Conservation (phyloP, 2,113 vertebrate species). For the Colossoma macropomum region DNA sequence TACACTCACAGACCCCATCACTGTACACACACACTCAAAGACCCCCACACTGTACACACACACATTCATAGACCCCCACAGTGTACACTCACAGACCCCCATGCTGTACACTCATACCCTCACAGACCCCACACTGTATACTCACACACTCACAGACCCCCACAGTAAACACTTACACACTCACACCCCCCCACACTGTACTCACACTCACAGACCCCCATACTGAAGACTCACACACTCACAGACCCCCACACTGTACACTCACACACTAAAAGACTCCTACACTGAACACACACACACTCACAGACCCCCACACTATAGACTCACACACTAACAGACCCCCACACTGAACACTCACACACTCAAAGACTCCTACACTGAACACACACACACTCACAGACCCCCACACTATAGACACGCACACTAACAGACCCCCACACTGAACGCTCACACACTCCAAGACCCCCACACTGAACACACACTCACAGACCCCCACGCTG, state of each 20-base stretch:
- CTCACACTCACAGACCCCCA: background rate
- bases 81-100: no score
- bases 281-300: conserved; percentile 6
- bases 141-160: no score
- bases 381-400: background rate
- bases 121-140: no score
- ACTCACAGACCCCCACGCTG: conserved; percentile 3
- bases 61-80: conserved; percentile 19
- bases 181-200: no score
- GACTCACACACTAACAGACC: no score
- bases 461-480: conserved; percentile 16
- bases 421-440: conserved; percentile 9
- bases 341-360: conserved; percentile 3
- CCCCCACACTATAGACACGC: conserved; percentile 34
- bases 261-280: conserved; percentile 13
- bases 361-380: background rate
- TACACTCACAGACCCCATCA: no score
- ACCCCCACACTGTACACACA: no score
- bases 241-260: conserved; percentile 20
- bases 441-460: background rate
- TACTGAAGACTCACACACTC: conserved; percentile 1
- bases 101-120: no score
- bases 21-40: no score
- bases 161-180: no score
- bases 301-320: background rate